Percentiles rank a stretch among this genome's conserved stretches.
Conservation (phyloP, 2,888 invertebrate species). For the Orchestes rusci region DNA sequence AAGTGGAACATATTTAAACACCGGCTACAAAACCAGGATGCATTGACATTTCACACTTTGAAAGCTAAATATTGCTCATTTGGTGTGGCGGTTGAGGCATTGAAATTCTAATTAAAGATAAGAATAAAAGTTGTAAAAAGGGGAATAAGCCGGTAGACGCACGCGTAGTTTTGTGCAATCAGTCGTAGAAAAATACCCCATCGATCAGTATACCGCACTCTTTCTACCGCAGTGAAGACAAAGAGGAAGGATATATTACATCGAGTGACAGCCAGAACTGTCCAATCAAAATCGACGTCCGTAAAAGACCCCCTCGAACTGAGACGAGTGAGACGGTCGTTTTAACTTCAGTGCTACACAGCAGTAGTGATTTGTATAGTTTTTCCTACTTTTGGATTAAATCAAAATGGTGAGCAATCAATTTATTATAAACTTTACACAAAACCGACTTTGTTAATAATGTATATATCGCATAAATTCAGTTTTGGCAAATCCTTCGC, state of each 20-base stretch:
- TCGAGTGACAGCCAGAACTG: conserved; percentile 28
- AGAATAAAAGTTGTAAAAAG: no score
- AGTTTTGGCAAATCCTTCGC: conserved; percentile 11
- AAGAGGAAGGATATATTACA: conserved; percentile 11
- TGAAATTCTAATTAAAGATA: no score
- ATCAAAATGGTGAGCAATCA: conserved; percentile 40
- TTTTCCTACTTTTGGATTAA: conserved; percentile 35
- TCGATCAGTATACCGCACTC: conserved; percentile 12
- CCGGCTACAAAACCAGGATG: not conserved
- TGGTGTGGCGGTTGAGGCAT: no score
- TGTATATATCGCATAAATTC: no score
- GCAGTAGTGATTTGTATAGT: conserved; percentile 37
- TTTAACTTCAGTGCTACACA: conserved; percentile 38
- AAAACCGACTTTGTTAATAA: no score
- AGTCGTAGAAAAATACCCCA: conserved; percentile 44
- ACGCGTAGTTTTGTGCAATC: conserved; percentile 36
- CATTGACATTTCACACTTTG: no score
- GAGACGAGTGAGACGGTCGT: conserved; percentile 34
- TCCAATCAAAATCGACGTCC: conserved; percentile 41
- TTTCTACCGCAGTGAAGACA: not conserved
- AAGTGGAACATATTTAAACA: conserved; percentile 8
- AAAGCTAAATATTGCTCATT: no score
- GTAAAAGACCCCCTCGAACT: conserved; percentile 37
- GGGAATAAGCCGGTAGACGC: conserved; percentile 30
- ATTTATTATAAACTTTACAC: no score